These are phyloP conservation scores for Lathronympha strigana DNA, from an alignment of 2,888 invertebrate genomes.

Conservation along the genomic window DNA sequence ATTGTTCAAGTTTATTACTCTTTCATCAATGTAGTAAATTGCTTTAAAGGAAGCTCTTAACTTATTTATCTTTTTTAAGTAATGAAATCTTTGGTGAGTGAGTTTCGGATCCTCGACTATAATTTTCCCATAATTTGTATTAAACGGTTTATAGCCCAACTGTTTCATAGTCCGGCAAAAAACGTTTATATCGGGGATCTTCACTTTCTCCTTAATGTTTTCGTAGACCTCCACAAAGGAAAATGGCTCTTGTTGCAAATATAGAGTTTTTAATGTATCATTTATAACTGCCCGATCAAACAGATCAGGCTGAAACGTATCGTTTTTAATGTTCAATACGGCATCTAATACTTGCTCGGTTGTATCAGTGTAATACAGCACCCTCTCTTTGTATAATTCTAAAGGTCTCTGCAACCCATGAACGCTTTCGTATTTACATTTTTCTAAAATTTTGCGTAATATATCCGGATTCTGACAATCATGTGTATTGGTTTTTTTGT, in stretches of 20 bases:
- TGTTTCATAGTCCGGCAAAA: slow-evolving; percentile 45
- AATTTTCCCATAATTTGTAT: slow-evolving; percentile 47
- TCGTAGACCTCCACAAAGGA: slow-evolving; percentile 44
- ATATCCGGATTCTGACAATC: slow-evolving; percentile 21
- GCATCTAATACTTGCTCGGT: slow-evolving; percentile 44
- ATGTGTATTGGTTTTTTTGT: not conserved
- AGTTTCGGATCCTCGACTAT: slow-evolving; percentile 60
- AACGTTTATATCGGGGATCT: slow-evolving; percentile 35
- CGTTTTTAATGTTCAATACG: slow-evolving; percentile 34
- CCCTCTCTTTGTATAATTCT: slow-evolving; percentile 50
- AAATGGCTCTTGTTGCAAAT: slow-evolving; percentile 40
- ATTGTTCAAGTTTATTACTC: slow-evolving; percentile 49
- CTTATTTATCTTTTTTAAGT: slow-evolving; percentile 55
- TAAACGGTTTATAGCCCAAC: slow-evolving; percentile 51
- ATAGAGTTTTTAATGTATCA: slow-evolving; percentile 47
- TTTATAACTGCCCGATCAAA: slow-evolving; percentile 47
- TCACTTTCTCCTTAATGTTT: slow-evolving; percentile 31
- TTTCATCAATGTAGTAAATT: slow-evolving; percentile 63
- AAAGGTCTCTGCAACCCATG: slow-evolving; percentile 49
- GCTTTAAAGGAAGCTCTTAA: slow-evolving; percentile 44
- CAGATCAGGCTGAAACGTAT: slow-evolving; percentile 43
- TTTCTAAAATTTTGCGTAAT: slow-evolving; percentile 48
- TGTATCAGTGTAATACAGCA: slow-evolving; percentile 52
- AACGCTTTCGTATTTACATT: slow-evolving; percentile 52
- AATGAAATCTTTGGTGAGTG: slow-evolving; percentile 58